Evolutionary conservation across 2,888 invertebrate species (phyloP), one percentile per base, ranked within the genome.

Genomic region (Neria commutata): DNA sequence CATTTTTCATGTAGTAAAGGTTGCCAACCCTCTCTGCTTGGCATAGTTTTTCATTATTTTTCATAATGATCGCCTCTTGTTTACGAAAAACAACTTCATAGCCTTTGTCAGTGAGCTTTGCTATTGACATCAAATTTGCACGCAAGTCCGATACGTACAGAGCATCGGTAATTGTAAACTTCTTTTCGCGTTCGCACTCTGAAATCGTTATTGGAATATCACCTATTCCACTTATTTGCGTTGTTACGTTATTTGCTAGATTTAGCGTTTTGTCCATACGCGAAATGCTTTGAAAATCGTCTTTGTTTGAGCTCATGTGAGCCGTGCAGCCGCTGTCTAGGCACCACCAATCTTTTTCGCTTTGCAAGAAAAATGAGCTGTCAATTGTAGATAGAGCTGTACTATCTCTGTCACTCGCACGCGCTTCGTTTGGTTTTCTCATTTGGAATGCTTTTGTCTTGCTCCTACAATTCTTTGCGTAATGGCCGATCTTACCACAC

Each of bases 271-370:
- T 42, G 19, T 14, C 14, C 21, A 42, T 42, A 6, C 4, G 19
- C 5, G 3, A 6, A 21, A 42, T 8, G 17, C 5, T 42, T 3
- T 42, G 4, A 42, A 42, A 42, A 42, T 21, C 21, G 21, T 14
- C 42, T 17, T n/a, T 40, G 16, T 53, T 25, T 16, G 52, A 40
- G 25, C 52, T 53, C 52, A 53, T 25, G 19, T 53, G 42, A n/a
- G 52, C 10, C 26, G 52, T 16, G 42, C 52, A 53, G n/a, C 52
- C 52, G 25, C 52, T 53, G 23, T 53, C 52, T 11, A 53, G 14
- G 23, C 52, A 53, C 52, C 52, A 53, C n/a, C n/a, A n/a, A n/a
- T n/a, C n/a, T n/a, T n/a, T n/a, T n/a, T n/a, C n/a, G n/a, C n/a
- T n/a, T n/a, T n/a, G n/a, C n/a, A n/a, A n/a, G n/a, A n/a, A n/a